A percentile compares a stretch with the other conserved stretches of the same genome.
Conservation (phyloP, 2,797 vertebrate genomes). For the Takifugu rubripes region DNA sequence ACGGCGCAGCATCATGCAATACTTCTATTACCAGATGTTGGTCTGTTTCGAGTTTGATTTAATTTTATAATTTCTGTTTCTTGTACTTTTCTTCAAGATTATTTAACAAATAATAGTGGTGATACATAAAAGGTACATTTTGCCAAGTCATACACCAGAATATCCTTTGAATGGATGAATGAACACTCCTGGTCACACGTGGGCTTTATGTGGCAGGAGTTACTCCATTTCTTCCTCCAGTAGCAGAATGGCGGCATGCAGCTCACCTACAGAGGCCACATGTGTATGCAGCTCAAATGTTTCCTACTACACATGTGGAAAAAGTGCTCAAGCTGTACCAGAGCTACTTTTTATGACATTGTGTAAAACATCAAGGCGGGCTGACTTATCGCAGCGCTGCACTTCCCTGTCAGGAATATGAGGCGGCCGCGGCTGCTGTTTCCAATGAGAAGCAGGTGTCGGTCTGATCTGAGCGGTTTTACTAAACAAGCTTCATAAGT, state of each 20-base stretch:
- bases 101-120: neutral
- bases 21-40: neutral
- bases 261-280: slow-evolving; percentile 15
- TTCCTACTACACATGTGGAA: slow-evolving; percentile 34
- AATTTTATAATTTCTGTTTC: neutral
- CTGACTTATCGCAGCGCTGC: slow-evolving; percentile 38
- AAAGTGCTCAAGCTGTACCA: slow-evolving; percentile 49
- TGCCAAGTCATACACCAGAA: neutral
- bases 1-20: neutral
- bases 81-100: neutral
- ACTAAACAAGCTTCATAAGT: slow-evolving; percentile 60
- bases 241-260: slow-evolving; percentile 10
- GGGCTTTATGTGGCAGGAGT: neutral
- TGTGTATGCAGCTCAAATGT: slow-evolving; percentile 18
- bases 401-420: slow-evolving; percentile 36
- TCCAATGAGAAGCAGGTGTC: slow-evolving; percentile 75
- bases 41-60: neutral
- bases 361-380: slow-evolving; percentile 56
- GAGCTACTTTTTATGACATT: slow-evolving; percentile 48
- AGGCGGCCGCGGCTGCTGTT: slow-evolving; percentile 34
- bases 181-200: neutral
- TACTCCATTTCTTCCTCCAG: neutral
- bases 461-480: slow-evolving; percentile 36
- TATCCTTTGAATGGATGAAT: neutral
- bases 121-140: neutral